Conservation (phyloP, 2,113 vertebrate species). For the Chionodraco myersi region DNA sequence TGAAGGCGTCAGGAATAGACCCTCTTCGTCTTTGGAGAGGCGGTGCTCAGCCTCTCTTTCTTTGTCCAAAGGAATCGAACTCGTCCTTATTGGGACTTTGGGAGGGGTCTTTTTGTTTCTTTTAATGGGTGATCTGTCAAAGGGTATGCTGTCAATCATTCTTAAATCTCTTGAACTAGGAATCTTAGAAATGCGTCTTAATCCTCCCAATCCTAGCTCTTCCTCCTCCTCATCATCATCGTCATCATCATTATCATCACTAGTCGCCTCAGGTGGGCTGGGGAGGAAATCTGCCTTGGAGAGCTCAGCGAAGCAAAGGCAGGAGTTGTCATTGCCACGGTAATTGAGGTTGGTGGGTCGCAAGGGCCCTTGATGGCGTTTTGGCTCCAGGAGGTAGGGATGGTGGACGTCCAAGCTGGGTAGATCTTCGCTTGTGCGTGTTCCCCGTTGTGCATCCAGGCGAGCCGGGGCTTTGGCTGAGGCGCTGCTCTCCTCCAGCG, state of each 20-base stretch:
- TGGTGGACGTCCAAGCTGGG: conserved; percentile 80
- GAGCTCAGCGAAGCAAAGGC: conserved; percentile 84
- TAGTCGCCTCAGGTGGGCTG: conserved; percentile 72
- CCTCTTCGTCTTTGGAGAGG: conserved; percentile 73
- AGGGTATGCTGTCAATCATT: conserved; percentile 79
- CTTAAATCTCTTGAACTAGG: conserved; percentile 80
- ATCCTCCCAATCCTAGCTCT: conserved; percentile 42
- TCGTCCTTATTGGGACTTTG: conserved; percentile 79
- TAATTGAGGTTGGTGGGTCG: conserved; percentile 72
- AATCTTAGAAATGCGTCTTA: conserved; percentile 79
- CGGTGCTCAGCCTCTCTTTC: conserved; percentile 55
- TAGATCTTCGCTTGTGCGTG: conserved; percentile 75
- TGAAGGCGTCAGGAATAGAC: conserved; percentile 70
- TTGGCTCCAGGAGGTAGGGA: conserved; percentile 81
- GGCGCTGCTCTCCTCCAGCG: conserved; percentile 85
- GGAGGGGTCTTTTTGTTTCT: conserved; percentile 75
- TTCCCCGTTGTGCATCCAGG: conserved; percentile 44
- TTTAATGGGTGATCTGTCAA: conserved; percentile 68
- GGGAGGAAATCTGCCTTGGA: conserved; percentile 76
- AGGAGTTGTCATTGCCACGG: conserved; percentile 69
- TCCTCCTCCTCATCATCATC: conserved; percentile 71
- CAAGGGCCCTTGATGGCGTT: conserved; percentile 52
- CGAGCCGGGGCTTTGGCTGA: conserved; percentile 49
- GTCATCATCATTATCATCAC: conserved; percentile 66
- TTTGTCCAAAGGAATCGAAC: conserved; percentile 75